Base-by-base conservation (phyloP, 2,113 vertebrate species). In the Prietella phreatophila region DNA sequence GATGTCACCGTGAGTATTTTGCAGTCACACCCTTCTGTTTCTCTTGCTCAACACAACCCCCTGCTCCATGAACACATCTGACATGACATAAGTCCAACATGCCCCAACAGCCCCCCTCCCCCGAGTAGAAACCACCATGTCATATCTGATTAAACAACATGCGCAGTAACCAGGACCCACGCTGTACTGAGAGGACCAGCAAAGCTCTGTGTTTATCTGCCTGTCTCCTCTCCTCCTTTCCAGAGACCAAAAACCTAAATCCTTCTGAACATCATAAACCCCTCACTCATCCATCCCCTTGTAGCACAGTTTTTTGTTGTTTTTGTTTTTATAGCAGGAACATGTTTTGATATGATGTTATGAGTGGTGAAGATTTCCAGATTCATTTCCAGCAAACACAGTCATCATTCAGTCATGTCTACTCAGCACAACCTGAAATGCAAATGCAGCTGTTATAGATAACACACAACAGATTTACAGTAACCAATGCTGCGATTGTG, bases 121-220 rank as follows among this genome's bases (percentile, higher is more conserved):
- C 91, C 87, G 1, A 88, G 13, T 6, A 53, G 84, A 85, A 85
- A 93, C 91, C 88, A 91, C 91, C 92, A 92, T 92, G 93, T 91
- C 92, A 93, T 89, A 91, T 63, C 84, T 89, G 91, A 89, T 89
- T 90, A 92, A 92, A 91, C 92, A 50, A 93, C 90, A 90, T 91
- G 89, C 91, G 89, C 88, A 88, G 91, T 90, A 88, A 93, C 88
- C 15, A 22, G 79, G 81, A 88, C 85, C 84, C 87, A 89, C 14
- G 73, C 80, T 82, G 84, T 88, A 88, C 67, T 39, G 69, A 4
- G 36, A 58, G 25, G 22, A 63, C 61, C 15, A 83, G 67, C 27
- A 36, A 78, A 47, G 42, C 5, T 47, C 60, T 30, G 25, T 36
- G 78, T 87, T 84, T 90, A 89, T 30, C 27, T 3, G 13, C 65